Percentiles rank a stretch among this genome's conserved stretches.
phyloP scores from a whole-genome alignment of 2,797 vertebrate genomes.

The Tapera naevia region DNA sequence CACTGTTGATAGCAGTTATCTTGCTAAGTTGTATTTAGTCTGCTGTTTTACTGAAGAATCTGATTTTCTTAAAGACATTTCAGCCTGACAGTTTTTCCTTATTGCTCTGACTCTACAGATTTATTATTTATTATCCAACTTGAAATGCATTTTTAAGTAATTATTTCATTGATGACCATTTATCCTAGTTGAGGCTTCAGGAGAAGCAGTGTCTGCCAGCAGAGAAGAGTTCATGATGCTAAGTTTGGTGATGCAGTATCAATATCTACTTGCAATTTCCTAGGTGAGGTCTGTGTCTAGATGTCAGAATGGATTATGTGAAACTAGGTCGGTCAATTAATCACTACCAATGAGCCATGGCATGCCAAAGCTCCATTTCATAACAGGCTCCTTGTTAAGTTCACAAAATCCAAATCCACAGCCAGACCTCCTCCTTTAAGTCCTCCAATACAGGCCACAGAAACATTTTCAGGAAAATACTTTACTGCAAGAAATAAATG shows the following conservation, averaged over 20 bases:
- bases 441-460: slow-evolving; percentile 5
- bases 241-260: not conserved
- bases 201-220: not conserved
- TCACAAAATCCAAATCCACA: slow-evolving; percentile 28
- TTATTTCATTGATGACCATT: not conserved
- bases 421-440: slow-evolving; percentile 18
- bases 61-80: not conserved
- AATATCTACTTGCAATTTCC: slow-evolving; percentile 62
- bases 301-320: slow-evolving; percentile 81
- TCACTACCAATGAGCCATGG: slow-evolving; percentile 86
- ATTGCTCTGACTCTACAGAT: not conserved
- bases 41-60: not conserved
- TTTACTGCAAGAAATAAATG: not conserved
- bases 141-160: slow-evolving; percentile 19
- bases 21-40: not conserved
- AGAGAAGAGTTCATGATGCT: not conserved
- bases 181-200: not conserved
- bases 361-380: slow-evolving; percentile 76
- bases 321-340: slow-evolving; percentile 82
- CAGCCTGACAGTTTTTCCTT: not conserved
- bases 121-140: not conserved
- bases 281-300: slow-evolving; percentile 78
- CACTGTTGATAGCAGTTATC: not conserved
- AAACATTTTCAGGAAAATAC: slow-evolving; percentile 5
- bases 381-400: slow-evolving; percentile 44